Evolutionary conservation across 2,113 vertebrate genomes (phyloP).

Genomic region (Todiramphus saurophagus): DNA sequence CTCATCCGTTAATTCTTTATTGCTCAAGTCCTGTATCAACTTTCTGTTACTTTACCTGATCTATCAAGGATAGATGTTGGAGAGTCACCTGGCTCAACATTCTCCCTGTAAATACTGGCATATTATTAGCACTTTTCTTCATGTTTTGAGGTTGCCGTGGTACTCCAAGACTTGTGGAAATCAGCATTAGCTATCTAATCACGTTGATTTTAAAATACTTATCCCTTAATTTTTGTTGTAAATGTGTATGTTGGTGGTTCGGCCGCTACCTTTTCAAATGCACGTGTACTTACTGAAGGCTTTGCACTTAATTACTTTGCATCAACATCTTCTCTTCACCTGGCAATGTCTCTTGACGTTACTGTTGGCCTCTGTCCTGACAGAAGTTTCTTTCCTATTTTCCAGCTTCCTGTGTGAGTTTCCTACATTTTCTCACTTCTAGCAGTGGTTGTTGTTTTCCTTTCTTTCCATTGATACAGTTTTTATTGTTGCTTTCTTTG

Average conservation of each 20-base stretch:
- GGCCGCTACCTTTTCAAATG: background rate
- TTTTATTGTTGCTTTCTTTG: background rate
- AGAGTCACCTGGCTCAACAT: background rate
- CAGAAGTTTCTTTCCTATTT: background rate
- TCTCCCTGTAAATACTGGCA: background rate
- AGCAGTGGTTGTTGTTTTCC: background rate
- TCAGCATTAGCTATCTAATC: background rate
- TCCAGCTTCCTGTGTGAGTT: background rate
- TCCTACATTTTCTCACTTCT: background rate
- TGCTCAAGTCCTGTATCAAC: constrained; percentile 35
- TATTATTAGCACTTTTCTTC: background rate
- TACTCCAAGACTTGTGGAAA: background rate
- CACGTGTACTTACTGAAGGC: background rate
- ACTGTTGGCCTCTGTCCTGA: background rate
- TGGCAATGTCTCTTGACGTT: background rate
- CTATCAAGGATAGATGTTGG: background rate
- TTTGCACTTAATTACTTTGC: background rate
- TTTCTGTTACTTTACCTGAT: constrained; percentile 33
- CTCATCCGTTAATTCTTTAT: background rate
- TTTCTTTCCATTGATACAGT: background rate
- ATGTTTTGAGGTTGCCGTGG: background rate
- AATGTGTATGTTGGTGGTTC: background rate
- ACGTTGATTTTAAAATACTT: background rate
- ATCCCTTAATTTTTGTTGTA: background rate
- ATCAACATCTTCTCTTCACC: background rate